These are phyloP conservation scores for Oppia nitens DNA, from an alignment of 1,140 invertebrate species.

Conservation along the genomic window DNA sequence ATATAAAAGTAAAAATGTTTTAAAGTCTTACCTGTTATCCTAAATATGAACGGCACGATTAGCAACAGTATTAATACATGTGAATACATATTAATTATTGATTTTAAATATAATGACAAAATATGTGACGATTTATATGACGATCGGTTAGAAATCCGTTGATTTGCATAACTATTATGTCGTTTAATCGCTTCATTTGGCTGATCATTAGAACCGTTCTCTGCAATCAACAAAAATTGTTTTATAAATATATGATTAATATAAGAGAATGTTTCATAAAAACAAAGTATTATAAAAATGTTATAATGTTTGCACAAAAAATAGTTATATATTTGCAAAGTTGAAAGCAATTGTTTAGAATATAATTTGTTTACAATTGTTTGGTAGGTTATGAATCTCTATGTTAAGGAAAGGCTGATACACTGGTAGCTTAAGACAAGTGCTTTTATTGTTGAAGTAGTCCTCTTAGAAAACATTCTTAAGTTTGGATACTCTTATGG, in stretches of 20 bases:
- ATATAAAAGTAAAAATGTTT: neutral
- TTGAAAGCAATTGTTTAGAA: neutral
- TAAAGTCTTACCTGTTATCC: neutral
- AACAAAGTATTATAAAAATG: neutral
- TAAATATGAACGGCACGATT: neutral
- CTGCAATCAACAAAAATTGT: neutral
- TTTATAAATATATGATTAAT: too few relatives aligned
- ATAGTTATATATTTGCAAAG: neutral
- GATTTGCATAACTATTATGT: neutral
- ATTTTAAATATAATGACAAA: neutral
- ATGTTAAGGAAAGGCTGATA: neutral
- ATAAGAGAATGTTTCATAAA: too few relatives aligned
- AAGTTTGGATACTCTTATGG: too few relatives aligned
- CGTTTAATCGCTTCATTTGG: neutral
- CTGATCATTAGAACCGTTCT: neutral
- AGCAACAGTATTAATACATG: neutral
- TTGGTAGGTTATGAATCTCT: neutral
- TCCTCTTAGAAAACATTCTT: neutral
- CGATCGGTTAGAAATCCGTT: neutral
- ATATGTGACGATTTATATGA: neutral
- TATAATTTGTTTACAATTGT: neutral
- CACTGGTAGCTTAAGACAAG: neutral
- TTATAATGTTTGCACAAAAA: neutral
- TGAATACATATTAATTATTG: neutral
- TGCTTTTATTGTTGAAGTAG: neutral